Percentiles rank a stretch among this genome's conserved stretches.
These are phyloP conservation scores for Caenorhabditis remanei DNA, from an alignment of 1,140 invertebrate genomes.

Conservation along the genomic window DNA sequence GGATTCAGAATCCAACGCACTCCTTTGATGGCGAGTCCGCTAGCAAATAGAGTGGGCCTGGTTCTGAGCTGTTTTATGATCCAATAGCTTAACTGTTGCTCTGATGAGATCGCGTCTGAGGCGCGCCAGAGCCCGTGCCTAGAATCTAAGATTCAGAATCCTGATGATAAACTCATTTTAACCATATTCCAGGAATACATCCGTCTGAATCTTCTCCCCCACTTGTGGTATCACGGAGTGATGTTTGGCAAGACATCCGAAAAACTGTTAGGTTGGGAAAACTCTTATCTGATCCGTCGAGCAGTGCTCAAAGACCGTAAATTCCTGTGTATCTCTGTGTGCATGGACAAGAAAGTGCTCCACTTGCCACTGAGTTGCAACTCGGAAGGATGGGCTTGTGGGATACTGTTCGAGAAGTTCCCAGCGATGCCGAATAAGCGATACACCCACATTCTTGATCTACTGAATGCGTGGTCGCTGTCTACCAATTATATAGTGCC, in stretches of 20 bases:
- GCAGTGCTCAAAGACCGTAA: not conserved
- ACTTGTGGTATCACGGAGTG: constrained; percentile 2
- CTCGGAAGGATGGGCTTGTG: not conserved
- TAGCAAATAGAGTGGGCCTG: too few relatives aligned
- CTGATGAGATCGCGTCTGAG: too few relatives aligned
- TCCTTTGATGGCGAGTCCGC: too few relatives aligned
- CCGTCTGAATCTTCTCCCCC: not conserved
- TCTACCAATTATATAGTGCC: not conserved
- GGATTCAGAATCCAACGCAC: too few relatives aligned
- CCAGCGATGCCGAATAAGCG: not conserved
- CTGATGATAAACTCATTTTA: too few relatives aligned
- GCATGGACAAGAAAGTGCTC: not conserved
- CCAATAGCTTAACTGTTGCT: too few relatives aligned
- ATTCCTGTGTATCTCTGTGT: not conserved
- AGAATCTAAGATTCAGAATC: too few relatives aligned
- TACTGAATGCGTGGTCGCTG: not conserved
- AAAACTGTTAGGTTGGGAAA: constrained; percentile 18
- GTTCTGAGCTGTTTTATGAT: too few relatives aligned
- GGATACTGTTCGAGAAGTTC: not conserved
- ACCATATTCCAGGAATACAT: constrained; percentile 33
- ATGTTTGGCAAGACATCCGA: not conserved
- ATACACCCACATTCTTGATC: not conserved
- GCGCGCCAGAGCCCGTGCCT: too few relatives aligned
- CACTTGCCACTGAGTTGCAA: not conserved
- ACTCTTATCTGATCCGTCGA: not conserved